Base-by-base conservation (phyloP, 2,797 vertebrate species). In the Trachurus trachurus region DNA sequence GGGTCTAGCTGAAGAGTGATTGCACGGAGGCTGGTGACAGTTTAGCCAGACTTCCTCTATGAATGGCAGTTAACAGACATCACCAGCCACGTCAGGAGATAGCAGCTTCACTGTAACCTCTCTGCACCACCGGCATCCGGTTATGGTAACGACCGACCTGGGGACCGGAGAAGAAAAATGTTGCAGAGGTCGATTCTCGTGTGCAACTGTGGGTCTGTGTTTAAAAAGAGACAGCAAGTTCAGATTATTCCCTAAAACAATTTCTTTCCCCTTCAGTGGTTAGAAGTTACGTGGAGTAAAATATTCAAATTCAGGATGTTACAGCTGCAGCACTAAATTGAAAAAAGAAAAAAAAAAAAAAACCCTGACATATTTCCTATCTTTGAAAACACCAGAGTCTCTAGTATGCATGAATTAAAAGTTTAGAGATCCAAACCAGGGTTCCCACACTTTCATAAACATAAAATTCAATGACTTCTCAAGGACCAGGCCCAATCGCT, bases 11-110 rank as follows among this genome's bases (percentile, higher is more conserved):
- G 69, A 81, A 82, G 80, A 86, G 76, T 73, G 82, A 89, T 54
- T 83, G 76, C 64, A 19, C 45, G 62, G 65, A 40, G 71, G 76
- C 50, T 79, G 87, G 84, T 89, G 93, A 91, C 88, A 80, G 89
- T 94, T 94, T 82, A 90, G 64, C 82, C 90, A 90, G 82, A 90
- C 92, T 93, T 94, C 89, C 92, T 92, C 72, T 54, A 45, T 34
- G 78, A 86, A 76, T 84, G 87, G 73, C 87, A 74, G 88, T 90
- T 93, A 94, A 90, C 90, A 88, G 88, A 91, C 89, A 80, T 64
- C 53, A 62, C 54, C 70, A 87, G 71, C 82, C 63, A 82, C 77
- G 86, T 82, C 81, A 71, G 85, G 81, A 86, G 87, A 84, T 52
- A 63, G 81, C 76, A 81, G 85, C 87, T 87, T 69, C 21, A 54